Base-by-base conservation (phyloP, 2,888 invertebrate genomes). In the Heliconius erato region DNA sequence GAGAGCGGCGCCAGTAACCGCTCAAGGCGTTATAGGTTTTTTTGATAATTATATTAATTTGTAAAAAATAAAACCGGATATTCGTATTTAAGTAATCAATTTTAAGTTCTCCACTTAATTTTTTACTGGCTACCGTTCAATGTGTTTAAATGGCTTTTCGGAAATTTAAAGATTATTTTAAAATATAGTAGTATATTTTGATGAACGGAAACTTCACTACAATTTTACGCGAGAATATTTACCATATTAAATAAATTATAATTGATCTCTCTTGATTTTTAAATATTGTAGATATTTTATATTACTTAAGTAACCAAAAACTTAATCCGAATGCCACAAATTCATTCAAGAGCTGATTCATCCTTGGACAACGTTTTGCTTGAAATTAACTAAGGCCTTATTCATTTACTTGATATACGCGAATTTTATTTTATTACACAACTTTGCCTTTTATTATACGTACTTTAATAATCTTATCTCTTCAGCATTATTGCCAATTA, bases 1-100 rank as follows among this genome's bases (percentile, higher is more conserved):
- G 78, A 78, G 78, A 78, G 78, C 67, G 78, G 78, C 78, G 67
- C 67, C 78, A 78, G 65, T 78, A 26, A 78, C 26, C 67, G 65
- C 78, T 67, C 78, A 78, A 78, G 78, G 59, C 76, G 76, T 14
- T 67, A 19, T 40, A 28, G 23, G 19, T 67, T 78, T 78, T 77
- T 40, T 63, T 65, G 19, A 78, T 67, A 67, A 77, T 78, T 78
- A 78, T 78, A 44, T 28, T 68, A 49, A 78, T 49, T 78, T 78
- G 28, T 49, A 65, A 67, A 78, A 78, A 49, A 65, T 23, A 35
- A 54, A 59, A 78, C 63, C 76, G 76, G 63, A 76, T 76, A 35
- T 63, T 63, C 19, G n/a, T 63, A 76, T 63, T 76, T 63, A 76
- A 76, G 59, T 59, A 63, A 40, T 63, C 63, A 63, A 63, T 63